A percentile compares a stretch with the other conserved stretches of the same genome.
These are phyloP conservation scores for Neopipo cinnamomea DNA, from an alignment of 2,113 vertebrate genomes.

Conservation along the genomic window DNA sequence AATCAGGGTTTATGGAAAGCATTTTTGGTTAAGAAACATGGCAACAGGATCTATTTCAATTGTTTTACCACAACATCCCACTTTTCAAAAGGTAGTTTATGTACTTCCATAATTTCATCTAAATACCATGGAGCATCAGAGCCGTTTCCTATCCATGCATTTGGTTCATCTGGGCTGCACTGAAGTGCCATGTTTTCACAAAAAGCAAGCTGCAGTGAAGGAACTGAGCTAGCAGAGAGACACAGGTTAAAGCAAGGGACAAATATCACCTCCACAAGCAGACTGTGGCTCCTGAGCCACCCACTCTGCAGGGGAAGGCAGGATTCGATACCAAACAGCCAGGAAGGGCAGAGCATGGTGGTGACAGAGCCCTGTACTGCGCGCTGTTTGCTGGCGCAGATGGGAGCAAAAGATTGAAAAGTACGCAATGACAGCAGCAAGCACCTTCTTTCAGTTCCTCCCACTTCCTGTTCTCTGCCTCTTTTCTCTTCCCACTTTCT, in stretches of 20 bases:
- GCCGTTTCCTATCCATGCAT: background rate
- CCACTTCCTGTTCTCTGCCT: background rate
- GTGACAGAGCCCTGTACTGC: background rate
- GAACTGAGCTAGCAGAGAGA: background rate
- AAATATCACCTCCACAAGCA: background rate
- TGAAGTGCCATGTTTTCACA: background rate
- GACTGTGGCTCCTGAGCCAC: background rate
- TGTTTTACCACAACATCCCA: background rate
- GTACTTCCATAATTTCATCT: background rate
- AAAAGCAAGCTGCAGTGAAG: background rate
- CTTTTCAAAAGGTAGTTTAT: background rate
- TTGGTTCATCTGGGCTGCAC: background rate
- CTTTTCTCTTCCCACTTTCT: background rate
- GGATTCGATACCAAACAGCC: background rate
- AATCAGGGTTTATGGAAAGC: background rate
- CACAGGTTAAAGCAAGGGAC: background rate
- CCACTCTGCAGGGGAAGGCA: background rate
- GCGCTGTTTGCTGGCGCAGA: background rate
- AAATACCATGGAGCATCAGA: background rate
- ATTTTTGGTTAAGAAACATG: conserved; percentile 8
- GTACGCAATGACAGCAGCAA: background rate
- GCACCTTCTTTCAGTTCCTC: background rate
- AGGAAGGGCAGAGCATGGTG: background rate
- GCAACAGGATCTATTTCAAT: background rate
- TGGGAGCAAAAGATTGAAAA: background rate